phyloP scores from a whole-genome alignment of 2,888 invertebrate species.

The Lucinisca nassula region DNA sequence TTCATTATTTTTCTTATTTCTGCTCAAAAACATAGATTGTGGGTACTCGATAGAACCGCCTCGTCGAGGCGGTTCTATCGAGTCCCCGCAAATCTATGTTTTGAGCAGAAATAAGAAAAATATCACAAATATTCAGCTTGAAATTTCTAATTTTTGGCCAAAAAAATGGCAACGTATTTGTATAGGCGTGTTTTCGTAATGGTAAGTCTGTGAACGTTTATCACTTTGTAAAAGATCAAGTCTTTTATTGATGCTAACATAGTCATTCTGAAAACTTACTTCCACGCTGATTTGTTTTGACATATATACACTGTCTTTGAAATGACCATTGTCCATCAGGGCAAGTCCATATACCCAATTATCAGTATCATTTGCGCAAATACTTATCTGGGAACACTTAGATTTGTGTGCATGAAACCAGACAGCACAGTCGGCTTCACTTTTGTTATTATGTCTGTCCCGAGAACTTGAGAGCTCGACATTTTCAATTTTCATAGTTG shows the following conservation, averaged over 20 bases:
- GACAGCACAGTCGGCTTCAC: neutral
- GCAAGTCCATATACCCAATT: constrained; percentile 2
- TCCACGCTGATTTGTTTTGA: neutral
- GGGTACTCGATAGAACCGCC: too few species aligned
- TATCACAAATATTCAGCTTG: too few species aligned
- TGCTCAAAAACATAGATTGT: too few species aligned
- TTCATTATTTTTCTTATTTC: too few species aligned
- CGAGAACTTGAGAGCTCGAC: neutral
- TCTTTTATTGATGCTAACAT: neutral
- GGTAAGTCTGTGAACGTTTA: neutral
- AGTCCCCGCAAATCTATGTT: too few species aligned
- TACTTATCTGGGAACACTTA: neutral
- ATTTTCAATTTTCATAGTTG: neutral
- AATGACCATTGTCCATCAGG: neutral
- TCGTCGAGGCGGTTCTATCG: too few species aligned
- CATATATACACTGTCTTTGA: neutral
- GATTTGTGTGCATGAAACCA: neutral
- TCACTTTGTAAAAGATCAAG: neutral
- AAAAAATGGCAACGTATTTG: too few species aligned
- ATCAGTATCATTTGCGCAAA: neutral
- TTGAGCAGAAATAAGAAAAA: too few species aligned
- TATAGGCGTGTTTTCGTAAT: too few species aligned
- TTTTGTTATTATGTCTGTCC: neutral
- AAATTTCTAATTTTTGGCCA: too few species aligned
- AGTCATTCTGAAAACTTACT: neutral